These are phyloP conservation scores for Sebastes diploproa DNA, from an alignment of 2,797 vertebrate species.

Conservation along the genomic window DNA sequence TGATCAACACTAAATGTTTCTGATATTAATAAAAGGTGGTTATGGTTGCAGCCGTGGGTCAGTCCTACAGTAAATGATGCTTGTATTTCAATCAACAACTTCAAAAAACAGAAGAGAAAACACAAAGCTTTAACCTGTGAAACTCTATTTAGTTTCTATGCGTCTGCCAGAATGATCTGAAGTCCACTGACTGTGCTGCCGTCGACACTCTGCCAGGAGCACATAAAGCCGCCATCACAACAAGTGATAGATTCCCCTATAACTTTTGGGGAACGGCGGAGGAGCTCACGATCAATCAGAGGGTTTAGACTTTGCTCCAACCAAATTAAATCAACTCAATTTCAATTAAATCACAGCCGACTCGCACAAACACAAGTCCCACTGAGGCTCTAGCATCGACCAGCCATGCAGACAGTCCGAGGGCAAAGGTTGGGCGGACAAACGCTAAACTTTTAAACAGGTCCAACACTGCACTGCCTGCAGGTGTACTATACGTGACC, in stretches of 20 bases:
- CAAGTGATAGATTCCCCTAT: slow-evolving; percentile 50
- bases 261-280: slow-evolving; percentile 51
- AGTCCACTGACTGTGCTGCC: slow-evolving; percentile 23
- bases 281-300: slow-evolving; percentile 61
- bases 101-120: neutral
- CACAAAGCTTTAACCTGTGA: neutral
- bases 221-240: slow-evolving; percentile 45
- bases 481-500: neutral
- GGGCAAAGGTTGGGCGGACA: slow-evolving; percentile 41
- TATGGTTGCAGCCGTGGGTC: neutral
- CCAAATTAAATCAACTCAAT: slow-evolving; percentile 73
- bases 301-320: slow-evolving; percentile 57
- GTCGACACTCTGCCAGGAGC: slow-evolving; percentile 45
- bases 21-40: neutral
- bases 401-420: slow-evolving; percentile 24
- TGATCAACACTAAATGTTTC: neutral
- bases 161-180: slow-evolving; percentile 44
- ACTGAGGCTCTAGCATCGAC: slow-evolving; percentile 48
- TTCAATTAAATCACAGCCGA: slow-evolving; percentile 65
- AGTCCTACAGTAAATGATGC: slow-evolving; percentile 11
- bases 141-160: slow-evolving; percentile 24
- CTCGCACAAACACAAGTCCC: slow-evolving; percentile 47
- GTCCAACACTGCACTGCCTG: slow-evolving; percentile 25
- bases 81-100: neutral
- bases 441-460: slow-evolving; percentile 49